phyloP scores from a whole-genome alignment of 2,113 vertebrate genomes.

The Protomyctophum bolini region DNA sequence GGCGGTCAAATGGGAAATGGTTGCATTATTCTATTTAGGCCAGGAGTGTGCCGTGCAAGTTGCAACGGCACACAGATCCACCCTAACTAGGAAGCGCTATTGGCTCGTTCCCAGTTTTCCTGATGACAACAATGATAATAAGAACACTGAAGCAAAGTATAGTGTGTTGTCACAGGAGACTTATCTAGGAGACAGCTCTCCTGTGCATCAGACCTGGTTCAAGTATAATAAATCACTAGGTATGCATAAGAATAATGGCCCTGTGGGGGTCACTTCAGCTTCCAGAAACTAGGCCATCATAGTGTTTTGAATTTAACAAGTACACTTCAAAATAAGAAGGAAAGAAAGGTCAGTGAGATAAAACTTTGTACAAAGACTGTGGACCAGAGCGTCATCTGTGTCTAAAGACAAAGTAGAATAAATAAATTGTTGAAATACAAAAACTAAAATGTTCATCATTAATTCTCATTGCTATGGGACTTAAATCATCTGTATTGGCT shows the following conservation, averaged over 20 bases:
- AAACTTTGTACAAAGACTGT: too few species aligned
- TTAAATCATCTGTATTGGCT: too few species aligned
- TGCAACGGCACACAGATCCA: constrained; percentile 22
- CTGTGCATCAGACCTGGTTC: constrained; percentile 50
- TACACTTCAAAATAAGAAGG: too few species aligned
- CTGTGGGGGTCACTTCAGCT: constrained; percentile 43
- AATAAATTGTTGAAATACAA: too few species aligned
- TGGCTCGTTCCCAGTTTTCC: constrained; percentile 54
- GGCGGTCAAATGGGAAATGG: constrained; percentile 25
- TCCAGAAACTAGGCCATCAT: constrained; percentile 58
- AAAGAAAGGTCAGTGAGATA: too few species aligned
- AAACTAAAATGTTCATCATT: too few species aligned
- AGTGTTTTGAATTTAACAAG: constrained; percentile 18
- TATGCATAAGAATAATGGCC: constrained; percentile 45
- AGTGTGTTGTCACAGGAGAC: constrained; percentile 64
- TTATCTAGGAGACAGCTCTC: constrained; percentile 52
- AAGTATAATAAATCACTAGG: constrained; percentile 71
- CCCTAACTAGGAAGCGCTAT: constrained; percentile 30
- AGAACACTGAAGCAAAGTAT: constrained; percentile 47
- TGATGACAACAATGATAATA: constrained; percentile 62
- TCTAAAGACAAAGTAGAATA: too few species aligned
- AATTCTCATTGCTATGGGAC: too few species aligned
- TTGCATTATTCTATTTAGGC: constrained; percentile 34
- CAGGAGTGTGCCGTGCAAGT: constrained; percentile 41
- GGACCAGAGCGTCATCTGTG: too few species aligned